Evolutionary conservation across 2,888 invertebrate genomes (phyloP), one percentile per base, ranked within the genome.

Genomic region (Amblyjoppa fuscipennis): DNA sequence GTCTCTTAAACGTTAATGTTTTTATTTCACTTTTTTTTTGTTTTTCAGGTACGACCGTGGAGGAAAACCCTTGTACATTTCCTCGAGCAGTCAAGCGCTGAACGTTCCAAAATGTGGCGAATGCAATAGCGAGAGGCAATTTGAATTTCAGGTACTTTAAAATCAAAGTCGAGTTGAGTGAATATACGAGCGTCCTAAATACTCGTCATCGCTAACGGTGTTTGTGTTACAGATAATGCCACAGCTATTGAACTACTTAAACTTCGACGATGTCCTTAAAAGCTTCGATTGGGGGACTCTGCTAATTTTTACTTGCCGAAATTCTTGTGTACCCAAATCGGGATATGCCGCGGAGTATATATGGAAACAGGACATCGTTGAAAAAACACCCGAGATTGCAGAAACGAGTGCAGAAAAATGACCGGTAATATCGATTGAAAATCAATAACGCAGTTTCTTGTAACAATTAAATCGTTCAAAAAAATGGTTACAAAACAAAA

Each of bases 211-310:
- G n/a, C 34, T 34, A 61, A 31, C 13, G 31, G 6, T 59, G 1
- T 59, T 83, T 88, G 80, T 68, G 88, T 94, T 95, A 74, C 95
- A 98, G 96, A 95, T 98, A 71, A 97, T 98, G 97, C 98, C 98
- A 0, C 98, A 98, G 93, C 94, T 98, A 84, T 93, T 98, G 31
- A 96, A 96, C 91, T 95, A 96, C 89, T 95, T 98, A 34, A 95
- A 96, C 86, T 95, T 97, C 86, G 96, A 97, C 53, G 94, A 95
- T 86, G 93, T 95, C 68, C 92, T 95, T 2, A 95, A 95, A 84
- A 95, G 95, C 90, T 95, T 99, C 70, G 99, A 99, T 94, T 99
- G 98, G 98, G 99, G 99, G 31, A 96, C 98, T 25, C 93, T 99
- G 74, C 96, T 96, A 69, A 94, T 99, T 34, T 99, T 97, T 93